phyloP scores from a whole-genome alignment of 2,888 invertebrate species.

The Hyposoter didymator region DNA sequence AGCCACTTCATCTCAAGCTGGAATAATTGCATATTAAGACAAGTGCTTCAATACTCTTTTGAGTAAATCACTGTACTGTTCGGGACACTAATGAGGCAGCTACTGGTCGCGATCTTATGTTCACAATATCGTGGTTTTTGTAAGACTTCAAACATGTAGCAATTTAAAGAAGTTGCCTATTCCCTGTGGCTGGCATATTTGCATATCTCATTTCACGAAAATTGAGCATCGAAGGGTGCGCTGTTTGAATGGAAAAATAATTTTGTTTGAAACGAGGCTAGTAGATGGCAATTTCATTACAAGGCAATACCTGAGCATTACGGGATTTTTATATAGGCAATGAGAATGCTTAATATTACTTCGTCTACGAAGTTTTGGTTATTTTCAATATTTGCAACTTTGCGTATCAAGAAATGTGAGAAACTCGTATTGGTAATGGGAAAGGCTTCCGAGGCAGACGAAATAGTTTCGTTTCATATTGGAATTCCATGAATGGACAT shows the following conservation, averaged over 20 bases:
- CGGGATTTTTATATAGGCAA: background rate
- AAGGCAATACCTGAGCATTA: slow-evolving; percentile 7
- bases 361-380: background rate
- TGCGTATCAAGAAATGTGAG: background rate
- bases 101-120: background rate
- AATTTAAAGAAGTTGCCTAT: background rate
- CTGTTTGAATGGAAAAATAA: slow-evolving; percentile 22
- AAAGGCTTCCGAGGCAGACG: background rate
- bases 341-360: background rate
- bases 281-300: slow-evolving; percentile 3
- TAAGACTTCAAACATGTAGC: slow-evolving; percentile 21
- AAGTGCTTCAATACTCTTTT: background rate
- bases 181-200: slow-evolving; percentile 20
- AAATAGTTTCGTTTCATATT: background rate
- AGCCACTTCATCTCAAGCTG: too few relatives aligned
- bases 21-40: too few relatives aligned
- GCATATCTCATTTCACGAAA: slow-evolving; percentile 51
- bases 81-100: background rate
- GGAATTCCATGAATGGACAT: background rate
- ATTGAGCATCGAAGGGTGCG: slow-evolving; percentile 23
- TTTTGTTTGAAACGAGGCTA: slow-evolving; percentile 12
- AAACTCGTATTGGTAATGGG: background rate
- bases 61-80: background rate
- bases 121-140: background rate
- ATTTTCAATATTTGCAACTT: background rate